phyloP scores from a whole-genome alignment of 2,113 vertebrate species.

The Malurus cyaneus region DNA sequence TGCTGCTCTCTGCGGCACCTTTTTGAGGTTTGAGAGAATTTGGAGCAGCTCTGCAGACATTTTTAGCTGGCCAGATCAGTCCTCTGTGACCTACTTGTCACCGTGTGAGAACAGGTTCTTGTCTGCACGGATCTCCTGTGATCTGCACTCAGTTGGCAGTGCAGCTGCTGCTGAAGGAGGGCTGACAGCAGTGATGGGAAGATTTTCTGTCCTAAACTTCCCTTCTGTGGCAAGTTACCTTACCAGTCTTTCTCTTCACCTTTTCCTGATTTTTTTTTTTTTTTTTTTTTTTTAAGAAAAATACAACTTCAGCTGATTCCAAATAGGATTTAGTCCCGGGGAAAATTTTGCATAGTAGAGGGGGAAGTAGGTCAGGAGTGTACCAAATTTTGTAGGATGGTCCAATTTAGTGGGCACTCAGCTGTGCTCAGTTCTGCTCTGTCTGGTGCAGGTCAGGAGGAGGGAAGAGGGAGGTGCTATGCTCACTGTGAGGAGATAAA shows the following conservation, averaged over 20 bases:
- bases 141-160: background rate
- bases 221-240: background rate
- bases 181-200: background rate
- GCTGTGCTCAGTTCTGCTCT: background rate
- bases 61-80: background rate
- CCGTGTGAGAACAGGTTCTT: background rate
- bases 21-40: background rate
- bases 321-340: background rate
- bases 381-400: background rate
- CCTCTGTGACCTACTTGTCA: background rate
- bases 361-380: background rate
- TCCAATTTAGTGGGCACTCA: no score
- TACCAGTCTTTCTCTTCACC: no score
- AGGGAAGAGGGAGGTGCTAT: background rate
- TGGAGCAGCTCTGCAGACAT: background rate
- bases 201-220: background rate
- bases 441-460: background rate
- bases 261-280: background rate
- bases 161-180: background rate
- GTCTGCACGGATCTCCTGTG: accelerated
- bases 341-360: background rate
- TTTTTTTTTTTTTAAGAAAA: background rate
- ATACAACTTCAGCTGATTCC: background rate
- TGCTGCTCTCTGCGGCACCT: accelerated
- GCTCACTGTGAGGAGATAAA: background rate